Base-by-base conservation (phyloP, 2,113 vertebrate species). In the Rhineura floridana region DNA sequence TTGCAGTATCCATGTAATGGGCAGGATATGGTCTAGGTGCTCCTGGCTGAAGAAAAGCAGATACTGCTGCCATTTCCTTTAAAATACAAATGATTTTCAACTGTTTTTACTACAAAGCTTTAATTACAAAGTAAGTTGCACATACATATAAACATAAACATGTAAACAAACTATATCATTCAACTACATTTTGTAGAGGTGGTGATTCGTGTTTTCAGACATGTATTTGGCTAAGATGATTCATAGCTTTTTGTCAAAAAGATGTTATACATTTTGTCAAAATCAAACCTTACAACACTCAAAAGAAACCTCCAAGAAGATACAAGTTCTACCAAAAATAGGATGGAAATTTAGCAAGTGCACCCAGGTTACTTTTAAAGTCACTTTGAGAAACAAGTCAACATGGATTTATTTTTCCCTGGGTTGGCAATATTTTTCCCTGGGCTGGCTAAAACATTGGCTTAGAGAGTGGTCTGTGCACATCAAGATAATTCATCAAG, bases 1-100 rank as follows among this genome's bases (percentile, higher is more conserved):
- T 98, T 25, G 99, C 98, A 0, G 98, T 99, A 91, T 99, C 99
- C 99, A 99, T 99, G 86, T 99, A 99, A 94, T 99, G 99, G 55
- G 98, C 97, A 85, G 99, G 99, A 86, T 99, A 99, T 0, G 99
- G 98, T 82, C 99, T 96, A 28, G 98, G 97, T 83, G 98, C 98
- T 91, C 98, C 98, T 39, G 96, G 96, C 83, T 99, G 99, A 81
- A 99, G 98, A 93, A 99, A 99, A 48, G 98, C 98, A 5, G 99
- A 98, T 44, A 99, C 98, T 0, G 99, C 99, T 91, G 99, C 99
- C 99, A 99, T 99, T 96, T 99, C 99, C 99, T 99, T 83, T 75
- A 96, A 79, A 3, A 87, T 88, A 91, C 17, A 42, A 83, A 86
- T 90, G 72, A 81, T 5, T 17, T 28, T 0, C 76, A 86, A 85